Base-by-base conservation (phyloP, 1,140 invertebrate genomes). In the Elysia chlorotica region DNA sequence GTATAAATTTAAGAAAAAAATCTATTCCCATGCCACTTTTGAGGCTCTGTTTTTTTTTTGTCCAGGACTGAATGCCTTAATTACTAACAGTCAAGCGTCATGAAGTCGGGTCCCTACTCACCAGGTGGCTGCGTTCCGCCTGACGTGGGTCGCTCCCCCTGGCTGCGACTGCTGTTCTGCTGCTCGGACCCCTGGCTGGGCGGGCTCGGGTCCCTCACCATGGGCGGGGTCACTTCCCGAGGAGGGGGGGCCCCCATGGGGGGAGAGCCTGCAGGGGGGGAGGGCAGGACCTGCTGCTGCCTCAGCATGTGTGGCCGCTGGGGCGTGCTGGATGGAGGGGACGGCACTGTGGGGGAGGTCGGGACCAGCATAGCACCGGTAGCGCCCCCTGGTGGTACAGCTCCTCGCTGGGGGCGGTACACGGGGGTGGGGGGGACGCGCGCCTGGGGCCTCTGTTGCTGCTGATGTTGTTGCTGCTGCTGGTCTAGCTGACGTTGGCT, bases 101-200 rank as follows among this genome's bases (percentile, higher is more conserved):
- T n/a, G n/a, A n/a, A n/a, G n/a, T n/a, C n/a, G n/a, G n/a, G 54
- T 57, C n/a, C n/a, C 5, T 57, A 35, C 66, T 33, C 59, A 81
- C 82, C 81, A 76, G 82, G 82, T 10, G 79, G 80, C 66, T 73
- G 73, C n/a, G 31, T 75, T n/a, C 66, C 66, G 2, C 72, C 74
- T 31, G 78, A 80, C 30, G 61, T 73, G 4, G 78, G 78, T 57
- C 76, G 61, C 53, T 75, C 72, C 2, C 65, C 69, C 5, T 59
- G 65, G 23, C 68, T 48, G 38, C 71, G 48, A 48, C 71, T 59
- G 41, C 73, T 69, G 10, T 66, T 54, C 31, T 59, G 35, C 62
- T 77, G 73, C 30, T 75, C 73, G 0, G 76, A 74, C 36, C 76
- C 71, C 31, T 70, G 70, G 25, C 70, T 76, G 3, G 76, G 73